Evolutionary conservation across 2,888 invertebrate species (phyloP).

Genomic region (Ptycholaimellus sp.): DNA sequence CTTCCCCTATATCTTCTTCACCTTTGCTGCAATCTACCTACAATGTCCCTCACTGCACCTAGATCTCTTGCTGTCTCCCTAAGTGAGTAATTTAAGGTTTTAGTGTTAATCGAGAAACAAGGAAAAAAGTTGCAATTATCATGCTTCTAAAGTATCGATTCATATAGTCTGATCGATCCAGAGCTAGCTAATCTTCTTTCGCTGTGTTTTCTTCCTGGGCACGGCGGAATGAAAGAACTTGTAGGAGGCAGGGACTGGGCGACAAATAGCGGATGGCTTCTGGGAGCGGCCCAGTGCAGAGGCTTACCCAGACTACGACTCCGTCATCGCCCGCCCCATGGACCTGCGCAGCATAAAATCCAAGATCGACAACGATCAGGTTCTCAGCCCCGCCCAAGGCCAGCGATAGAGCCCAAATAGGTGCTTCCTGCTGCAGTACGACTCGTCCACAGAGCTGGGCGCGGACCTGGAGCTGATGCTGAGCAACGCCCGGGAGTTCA

Average conservation of each 20-base stretch:
- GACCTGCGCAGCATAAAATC: slow-evolving; percentile 58
- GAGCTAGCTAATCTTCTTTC: no score
- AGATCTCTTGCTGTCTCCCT: no score
- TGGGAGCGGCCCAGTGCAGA: slow-evolving; percentile 88
- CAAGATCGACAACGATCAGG: slow-evolving; percentile 24
- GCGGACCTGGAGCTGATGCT: slow-evolving; percentile 50
- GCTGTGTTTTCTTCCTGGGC: no score
- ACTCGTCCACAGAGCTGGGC: slow-evolving; percentile 12
- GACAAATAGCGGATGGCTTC: slow-evolving; percentile 67
- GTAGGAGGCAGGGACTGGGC: slow-evolving; percentile 44
- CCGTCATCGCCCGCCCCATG: slow-evolving; percentile 77
- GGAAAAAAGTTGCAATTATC: not conserved
- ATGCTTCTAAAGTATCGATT: no score
- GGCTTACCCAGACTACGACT: slow-evolving; percentile 82
- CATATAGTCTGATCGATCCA: no score
- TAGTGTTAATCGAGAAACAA: no score
- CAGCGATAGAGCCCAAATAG: not conserved
- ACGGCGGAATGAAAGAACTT: slow-evolving; percentile 3
- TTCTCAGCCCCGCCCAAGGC: not conserved
- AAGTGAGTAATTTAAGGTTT: no score
- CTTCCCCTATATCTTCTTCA: no score
- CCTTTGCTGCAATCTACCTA: no score
- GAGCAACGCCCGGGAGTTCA: slow-evolving; percentile 80
- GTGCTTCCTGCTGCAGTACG: slow-evolving; percentile 12
- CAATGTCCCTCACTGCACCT: no score